Evolutionary conservation across 2,797 vertebrate genomes (phyloP).

Genomic region (Trachops cirrhosus): DNA sequence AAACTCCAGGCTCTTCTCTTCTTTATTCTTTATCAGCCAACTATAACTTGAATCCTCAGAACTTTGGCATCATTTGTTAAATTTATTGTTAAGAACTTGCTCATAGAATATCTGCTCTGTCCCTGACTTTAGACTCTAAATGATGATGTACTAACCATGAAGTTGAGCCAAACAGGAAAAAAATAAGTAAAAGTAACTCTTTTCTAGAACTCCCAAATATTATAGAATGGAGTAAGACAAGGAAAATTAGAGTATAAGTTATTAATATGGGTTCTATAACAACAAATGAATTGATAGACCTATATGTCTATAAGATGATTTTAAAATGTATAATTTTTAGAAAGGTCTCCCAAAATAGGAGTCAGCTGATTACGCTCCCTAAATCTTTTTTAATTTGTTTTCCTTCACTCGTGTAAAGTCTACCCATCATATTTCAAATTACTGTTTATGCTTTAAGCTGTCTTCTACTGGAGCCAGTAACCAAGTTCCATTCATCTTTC

Average conservation of each 20-base stretch:
- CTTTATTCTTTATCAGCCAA: not conserved
- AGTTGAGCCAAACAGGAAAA: not conserved
- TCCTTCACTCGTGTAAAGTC: not conserved
- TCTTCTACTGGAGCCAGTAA: not conserved
- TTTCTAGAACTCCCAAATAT: not conserved
- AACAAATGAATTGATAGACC: not conserved
- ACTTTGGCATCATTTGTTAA: not conserved
- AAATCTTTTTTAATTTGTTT: not conserved
- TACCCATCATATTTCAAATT: not conserved
- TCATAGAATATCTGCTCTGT: not conserved
- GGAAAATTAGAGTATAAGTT: not conserved
- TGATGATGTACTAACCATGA: not conserved
- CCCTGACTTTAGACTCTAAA: not conserved
- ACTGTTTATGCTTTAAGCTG: not conserved
- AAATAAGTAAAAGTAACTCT: not conserved
- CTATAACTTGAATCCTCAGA: not conserved
- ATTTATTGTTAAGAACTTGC: not conserved
- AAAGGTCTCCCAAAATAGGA: not conserved
- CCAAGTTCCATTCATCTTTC: not conserved
- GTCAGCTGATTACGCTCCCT: not conserved
- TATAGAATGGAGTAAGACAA: not conserved
- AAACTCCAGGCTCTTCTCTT: not conserved
- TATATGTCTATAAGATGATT: not conserved
- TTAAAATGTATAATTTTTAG: not conserved
- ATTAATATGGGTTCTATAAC: not conserved